Evolutionary conservation across 2,888 invertebrate genomes (phyloP), one percentile per base, ranked within the genome.

Genomic region (Plemyria rubiginata): DNA sequence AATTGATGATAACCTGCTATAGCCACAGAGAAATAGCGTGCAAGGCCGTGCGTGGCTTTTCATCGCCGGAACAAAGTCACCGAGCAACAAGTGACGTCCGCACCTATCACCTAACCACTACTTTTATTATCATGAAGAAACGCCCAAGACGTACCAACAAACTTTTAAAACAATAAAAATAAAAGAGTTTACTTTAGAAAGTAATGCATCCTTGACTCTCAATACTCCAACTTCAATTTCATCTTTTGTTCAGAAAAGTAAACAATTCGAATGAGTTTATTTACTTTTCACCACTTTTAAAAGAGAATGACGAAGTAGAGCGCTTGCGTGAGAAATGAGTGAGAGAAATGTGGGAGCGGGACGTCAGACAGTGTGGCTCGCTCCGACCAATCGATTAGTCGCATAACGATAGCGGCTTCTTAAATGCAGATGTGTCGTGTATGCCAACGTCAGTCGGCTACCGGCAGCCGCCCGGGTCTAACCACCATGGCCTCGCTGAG

Each of bases 321-420:
- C 92, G 92, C 92, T 52, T 90, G 92, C 91, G 92, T 82, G 82
- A 79, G 72, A 70, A 67, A 71, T 69, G 86, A 88, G 84, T 62
- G 86, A 83, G 90, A 90, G 82, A 79, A 76, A 70, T 74, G 72
- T 63, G 64, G 65, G 82, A 92, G 79, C 68, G 82, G 70, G 91
- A 88, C 67, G 75, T 84, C 74, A 79, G 87, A 85, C 86, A 86
- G 87, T 87, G 78, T 75, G 80, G 82, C 90, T 88, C 90, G 84
- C 88, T 92, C 88, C 88, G 85, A 91, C 92, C 92, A 92, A 92
- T 92, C 92, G 92, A 92, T 92, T 92, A 92, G 92, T 92, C 92
- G 92, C 92, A 92, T 92, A 92, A 92, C 92, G 91, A 92, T 90
- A 91, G 90, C 92, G 90, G 87, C 90, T 92, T 92, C 91, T 92